phyloP scores from a whole-genome alignment of 2,888 invertebrate species.

The Pogonocherus hispidulus region DNA sequence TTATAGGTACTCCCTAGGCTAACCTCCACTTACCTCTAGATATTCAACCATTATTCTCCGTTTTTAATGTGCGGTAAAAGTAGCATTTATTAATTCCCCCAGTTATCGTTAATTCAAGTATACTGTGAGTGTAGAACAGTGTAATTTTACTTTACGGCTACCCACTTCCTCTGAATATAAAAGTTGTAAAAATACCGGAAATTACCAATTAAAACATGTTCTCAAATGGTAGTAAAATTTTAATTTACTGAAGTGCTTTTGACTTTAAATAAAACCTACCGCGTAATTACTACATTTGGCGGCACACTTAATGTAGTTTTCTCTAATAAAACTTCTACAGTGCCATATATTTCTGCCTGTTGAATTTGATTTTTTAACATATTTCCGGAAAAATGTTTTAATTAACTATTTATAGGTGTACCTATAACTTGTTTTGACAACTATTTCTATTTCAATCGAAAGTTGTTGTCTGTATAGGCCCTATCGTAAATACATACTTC shows the following conservation, averaged over 20 bases:
- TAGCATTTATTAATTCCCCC: constrained; percentile 43
- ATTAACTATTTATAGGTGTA: no score
- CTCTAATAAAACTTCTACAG: no score
- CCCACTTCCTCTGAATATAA: constrained; percentile 2
- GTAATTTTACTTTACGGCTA: constrained; percentile 14
- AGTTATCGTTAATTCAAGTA: constrained; percentile 27
- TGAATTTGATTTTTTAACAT: no score
- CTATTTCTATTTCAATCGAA: no score
- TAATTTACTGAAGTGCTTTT: not conserved
- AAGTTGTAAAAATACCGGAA: constrained; percentile 8
- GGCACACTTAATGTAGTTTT: no score
- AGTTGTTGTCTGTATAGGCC: no score
- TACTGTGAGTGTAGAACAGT: not conserved
- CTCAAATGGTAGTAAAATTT: constrained; percentile 3
- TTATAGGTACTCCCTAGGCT: constrained; percentile 48
- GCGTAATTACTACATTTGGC: no score
- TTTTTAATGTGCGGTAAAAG: constrained; percentile 41
- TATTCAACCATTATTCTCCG: constrained; percentile 45
- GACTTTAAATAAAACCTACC: not conserved
- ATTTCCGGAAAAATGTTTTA: no score
- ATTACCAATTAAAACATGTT: constrained; percentile 1
- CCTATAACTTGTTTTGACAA: no score
- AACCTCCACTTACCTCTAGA: constrained; percentile 51
- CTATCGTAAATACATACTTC: no score
- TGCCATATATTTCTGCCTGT: no score